These are phyloP conservation scores for Esox lucius DNA, from an alignment of 2,797 vertebrate species.

Conservation along the genomic window DNA sequence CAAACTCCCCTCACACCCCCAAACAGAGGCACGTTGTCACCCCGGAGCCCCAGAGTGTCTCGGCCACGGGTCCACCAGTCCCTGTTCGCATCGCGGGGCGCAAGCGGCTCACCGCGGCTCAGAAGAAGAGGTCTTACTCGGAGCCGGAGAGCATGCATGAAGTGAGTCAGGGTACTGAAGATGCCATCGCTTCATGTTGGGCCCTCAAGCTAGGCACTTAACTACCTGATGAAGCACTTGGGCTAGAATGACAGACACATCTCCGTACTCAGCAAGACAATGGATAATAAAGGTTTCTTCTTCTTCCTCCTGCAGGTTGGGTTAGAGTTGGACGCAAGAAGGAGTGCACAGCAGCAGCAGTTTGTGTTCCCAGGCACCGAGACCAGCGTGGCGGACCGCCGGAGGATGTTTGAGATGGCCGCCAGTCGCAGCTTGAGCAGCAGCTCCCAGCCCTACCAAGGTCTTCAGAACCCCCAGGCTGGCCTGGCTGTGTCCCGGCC, in stretches of 20 bases:
- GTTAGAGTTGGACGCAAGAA: neutral
- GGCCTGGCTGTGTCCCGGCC: conserved; percentile 69
- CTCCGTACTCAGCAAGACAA: neutral
- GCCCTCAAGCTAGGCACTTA: neutral
- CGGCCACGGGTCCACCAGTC: conserved; percentile 62
- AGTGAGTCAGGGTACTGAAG: conserved; percentile 67
- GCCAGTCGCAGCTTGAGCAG: conserved; percentile 50
- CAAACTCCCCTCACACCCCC: conserved; percentile 80
- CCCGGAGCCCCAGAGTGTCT: conserved; percentile 64
- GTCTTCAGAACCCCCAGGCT: conserved; percentile 31
- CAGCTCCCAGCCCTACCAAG: neutral
- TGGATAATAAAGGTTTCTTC: neutral
- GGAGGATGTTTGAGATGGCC: conserved; percentile 86
- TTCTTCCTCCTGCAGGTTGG: neutral
- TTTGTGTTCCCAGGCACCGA: conserved; percentile 73
- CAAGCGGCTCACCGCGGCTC: conserved; percentile 82
- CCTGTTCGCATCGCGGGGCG: conserved; percentile 83
- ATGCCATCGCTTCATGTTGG: neutral
- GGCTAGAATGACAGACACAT: neutral
- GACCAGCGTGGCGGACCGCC: conserved; percentile 83
- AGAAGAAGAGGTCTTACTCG: conserved; percentile 93
- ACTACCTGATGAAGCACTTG: neutral
- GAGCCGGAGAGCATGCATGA: conserved; percentile 95
- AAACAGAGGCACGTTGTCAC: conserved; percentile 77
- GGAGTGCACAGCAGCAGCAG: conserved; percentile 48